Base-by-base conservation (phyloP, 1,140 invertebrate species). In the Caenorhabditis briggsae region DNA sequence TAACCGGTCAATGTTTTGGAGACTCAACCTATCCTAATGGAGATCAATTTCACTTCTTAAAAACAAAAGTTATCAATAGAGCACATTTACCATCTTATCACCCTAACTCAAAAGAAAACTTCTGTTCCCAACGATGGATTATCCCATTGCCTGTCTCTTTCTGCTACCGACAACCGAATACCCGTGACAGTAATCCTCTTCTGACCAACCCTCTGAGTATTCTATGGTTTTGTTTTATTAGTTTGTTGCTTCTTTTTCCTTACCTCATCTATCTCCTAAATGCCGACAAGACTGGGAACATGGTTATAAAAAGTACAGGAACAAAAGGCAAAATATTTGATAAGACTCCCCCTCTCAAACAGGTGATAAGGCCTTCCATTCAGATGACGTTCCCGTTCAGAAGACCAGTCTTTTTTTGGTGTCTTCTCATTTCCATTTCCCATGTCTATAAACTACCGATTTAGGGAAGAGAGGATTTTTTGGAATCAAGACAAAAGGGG, bases 211-310 rank as follows among this genome's bases (percentile, higher is more conserved):
- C 53, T 18, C 53, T 18, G 12, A 55, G n/a, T 59, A 18, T 82
- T 9, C 78, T 82, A 82, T 46, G 46, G 48, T 82, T 11, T 82
- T 82, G 18, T 82, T 82, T 82, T 82, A 82, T 58, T 48, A 43
- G 14, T 58, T 43, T 48, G 9, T 41, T 33, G 33, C 25, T 18
- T 9, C 43, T 48, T 25, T 12, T n/a, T 41, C 20, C 8, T n/a
- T 58, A 58, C 8, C 8, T 18, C 11, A 11, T 18, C 50, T 18
- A 11, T 2, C 16, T 5, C 1, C 1, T 11, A 53, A 11, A 53
- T 46, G 43, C 65, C 65, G 65, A 46, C 65, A 74, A 9, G 46
- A 74, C 41, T 74, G 65, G 14, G 65, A 74, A 74, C 65, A 46
- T 43, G 65, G 43, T 43, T n/a, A 18, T 74, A 46, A 74, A 74